Evolutionary conservation across 2,888 invertebrate genomes (phyloP).

Genomic region (Nephrotoma flavescens): DNA sequence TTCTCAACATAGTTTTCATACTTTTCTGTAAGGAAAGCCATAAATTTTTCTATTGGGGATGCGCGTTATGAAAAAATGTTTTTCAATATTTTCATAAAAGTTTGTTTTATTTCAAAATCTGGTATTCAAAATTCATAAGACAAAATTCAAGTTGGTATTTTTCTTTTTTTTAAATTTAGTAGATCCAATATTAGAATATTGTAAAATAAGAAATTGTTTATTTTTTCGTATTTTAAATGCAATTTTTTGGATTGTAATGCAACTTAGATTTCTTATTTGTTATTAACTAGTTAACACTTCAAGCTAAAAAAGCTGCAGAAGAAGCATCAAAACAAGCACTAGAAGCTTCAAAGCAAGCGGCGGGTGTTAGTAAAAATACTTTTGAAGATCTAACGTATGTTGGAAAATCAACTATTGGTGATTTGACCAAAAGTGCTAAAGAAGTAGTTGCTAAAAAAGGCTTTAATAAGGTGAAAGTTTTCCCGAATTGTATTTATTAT

Average conservation of each 20-base stretch:
- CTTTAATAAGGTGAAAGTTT: conserved; percentile 39
- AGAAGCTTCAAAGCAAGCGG: conserved; percentile 76
- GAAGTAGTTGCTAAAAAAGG: conserved; percentile 78
- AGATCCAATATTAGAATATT: no score
- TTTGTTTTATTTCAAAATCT: no score
- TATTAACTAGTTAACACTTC: conserved; percentile 52
- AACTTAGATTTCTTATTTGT: neutral
- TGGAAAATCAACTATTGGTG: conserved; percentile 78
- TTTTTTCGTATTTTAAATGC: neutral
- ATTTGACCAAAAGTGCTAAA: conserved; percentile 81
- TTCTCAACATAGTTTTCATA: no score
- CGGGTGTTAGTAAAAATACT: conserved; percentile 76
- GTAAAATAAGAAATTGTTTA: no score
- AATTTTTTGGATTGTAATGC: neutral
- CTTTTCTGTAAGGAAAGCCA: no score
- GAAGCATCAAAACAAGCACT: conserved; percentile 74
- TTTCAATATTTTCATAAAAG: no score
- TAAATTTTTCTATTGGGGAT: no score
- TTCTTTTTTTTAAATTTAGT: no score
- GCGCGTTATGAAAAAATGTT: no score
- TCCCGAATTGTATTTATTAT: neutral
- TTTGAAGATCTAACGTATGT: conserved; percentile 79
- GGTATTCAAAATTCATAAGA: no score
- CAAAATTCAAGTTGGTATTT: no score
- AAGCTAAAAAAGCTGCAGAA: conserved; percentile 78